A percentile compares a stretch with the other conserved stretches of the same genome.
These are phyloP conservation scores for Stegastes partitus DNA, from an alignment of 2,113 vertebrate species.

Conservation along the genomic window DNA sequence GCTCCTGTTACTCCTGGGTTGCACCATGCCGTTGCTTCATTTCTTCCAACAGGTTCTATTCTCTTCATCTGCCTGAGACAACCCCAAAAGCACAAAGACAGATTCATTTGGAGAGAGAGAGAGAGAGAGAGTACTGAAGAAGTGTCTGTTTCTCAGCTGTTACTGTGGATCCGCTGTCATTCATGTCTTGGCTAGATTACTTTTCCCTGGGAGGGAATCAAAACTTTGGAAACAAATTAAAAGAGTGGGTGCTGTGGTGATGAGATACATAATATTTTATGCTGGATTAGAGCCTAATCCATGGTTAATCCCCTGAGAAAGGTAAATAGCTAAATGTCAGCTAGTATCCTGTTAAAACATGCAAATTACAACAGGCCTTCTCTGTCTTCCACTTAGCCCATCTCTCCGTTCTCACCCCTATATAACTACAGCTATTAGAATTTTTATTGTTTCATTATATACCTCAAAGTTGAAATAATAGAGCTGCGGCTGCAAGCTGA, in stretches of 20 bases:
- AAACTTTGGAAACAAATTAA: constrained; percentile 77
- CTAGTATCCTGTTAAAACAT: constrained; percentile 70
- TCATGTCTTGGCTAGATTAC: constrained; percentile 28
- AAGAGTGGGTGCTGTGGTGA: constrained; percentile 47
- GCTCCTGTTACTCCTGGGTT: constrained; percentile 4
- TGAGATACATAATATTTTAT: constrained; percentile 75
- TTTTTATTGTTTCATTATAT: constrained; percentile 45
- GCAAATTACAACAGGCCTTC: constrained; percentile 70
- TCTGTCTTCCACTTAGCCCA: constrained; percentile 57
- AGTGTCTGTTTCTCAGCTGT: constrained; percentile 7
- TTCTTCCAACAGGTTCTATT: constrained; percentile 6
- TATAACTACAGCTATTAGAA: constrained; percentile 18
- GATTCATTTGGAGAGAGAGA: not conserved
- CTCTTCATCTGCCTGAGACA: constrained; percentile 3
- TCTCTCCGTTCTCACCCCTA: constrained; percentile 14
- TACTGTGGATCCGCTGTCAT: constrained; percentile 39
- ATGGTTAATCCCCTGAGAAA: constrained; percentile 68
- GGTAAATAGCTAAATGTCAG: constrained; percentile 77
- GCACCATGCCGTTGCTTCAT: not conserved
- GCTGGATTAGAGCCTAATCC: constrained; percentile 76
- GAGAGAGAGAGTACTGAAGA: not conserved
- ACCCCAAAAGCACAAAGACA: not conserved
- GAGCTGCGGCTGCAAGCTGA: constrained; percentile 6
- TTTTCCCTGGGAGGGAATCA: constrained; percentile 44
- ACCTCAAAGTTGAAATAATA: constrained; percentile 39